phyloP scores from a whole-genome alignment of 1,140 invertebrate species.

The Tetramorium alpestre region DNA sequence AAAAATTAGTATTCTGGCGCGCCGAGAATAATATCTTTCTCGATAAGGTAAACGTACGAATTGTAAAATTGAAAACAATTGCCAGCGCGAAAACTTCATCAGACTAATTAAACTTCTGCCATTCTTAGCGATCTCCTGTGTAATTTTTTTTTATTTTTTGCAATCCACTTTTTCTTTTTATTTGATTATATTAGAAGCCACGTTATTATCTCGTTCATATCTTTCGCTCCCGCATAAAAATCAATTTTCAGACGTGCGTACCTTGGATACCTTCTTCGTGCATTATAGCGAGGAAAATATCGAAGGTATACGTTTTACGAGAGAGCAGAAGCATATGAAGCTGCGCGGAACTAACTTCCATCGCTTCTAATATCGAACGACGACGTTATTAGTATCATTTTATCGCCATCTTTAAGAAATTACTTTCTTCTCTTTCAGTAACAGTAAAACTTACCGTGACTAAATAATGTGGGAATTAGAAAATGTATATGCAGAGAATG shows the following conservation, averaged over 20 bases:
- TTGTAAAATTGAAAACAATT: constrained; percentile 47
- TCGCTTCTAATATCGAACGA: constrained; percentile 33
- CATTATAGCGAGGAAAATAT: constrained; percentile 11
- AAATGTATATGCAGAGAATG: not conserved
- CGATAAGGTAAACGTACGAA: constrained; percentile 14
- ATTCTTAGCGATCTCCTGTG: not conserved
- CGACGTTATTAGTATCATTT: constrained; percentile 34
- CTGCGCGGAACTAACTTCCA: constrained; percentile 18
- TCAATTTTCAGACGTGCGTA: constrained; percentile 30
- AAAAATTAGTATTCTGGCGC: constrained; percentile 35
- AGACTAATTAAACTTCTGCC: constrained; percentile 24
- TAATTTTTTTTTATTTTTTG: not conserved
- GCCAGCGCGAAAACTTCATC: not conserved
- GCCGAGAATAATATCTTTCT: not conserved
- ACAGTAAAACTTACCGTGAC: not conserved
- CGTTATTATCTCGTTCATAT: not conserved
- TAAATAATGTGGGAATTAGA: not conserved
- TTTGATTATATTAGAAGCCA: not conserved
- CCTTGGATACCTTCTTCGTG: not conserved
- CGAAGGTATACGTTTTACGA: constrained; percentile 18
- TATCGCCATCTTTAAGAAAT: constrained; percentile 10
- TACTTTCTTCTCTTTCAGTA: not conserved
- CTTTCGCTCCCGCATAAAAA: constrained; percentile 1
- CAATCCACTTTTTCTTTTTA: not conserved
- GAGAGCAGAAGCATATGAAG: not conserved